Percentiles rank a stretch among this genome's conserved stretches.
These are phyloP conservation scores for Cichladusa arquata DNA, from an alignment of 2,113 vertebrate genomes.

Conservation along the genomic window DNA sequence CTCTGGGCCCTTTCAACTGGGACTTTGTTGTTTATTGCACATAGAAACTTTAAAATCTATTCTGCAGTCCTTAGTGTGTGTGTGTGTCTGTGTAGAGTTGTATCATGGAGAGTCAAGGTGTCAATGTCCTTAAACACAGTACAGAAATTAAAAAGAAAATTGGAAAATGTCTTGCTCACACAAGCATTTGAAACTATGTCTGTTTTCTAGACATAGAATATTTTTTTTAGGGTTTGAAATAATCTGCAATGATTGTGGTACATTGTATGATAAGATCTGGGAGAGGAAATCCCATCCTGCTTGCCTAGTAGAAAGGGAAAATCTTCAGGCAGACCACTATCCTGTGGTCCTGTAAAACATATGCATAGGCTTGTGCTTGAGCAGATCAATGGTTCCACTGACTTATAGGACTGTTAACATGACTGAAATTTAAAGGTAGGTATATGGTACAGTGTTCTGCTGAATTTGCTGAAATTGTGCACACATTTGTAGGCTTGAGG, in stretches of 20 bases:
- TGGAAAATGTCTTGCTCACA: slow-evolving; percentile 21
- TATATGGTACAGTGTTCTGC: background rate
- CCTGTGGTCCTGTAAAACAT: background rate
- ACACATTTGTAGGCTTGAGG: background rate
- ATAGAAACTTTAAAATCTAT: slow-evolving; percentile 71
- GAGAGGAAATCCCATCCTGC: background rate
- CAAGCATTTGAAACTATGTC: background rate
- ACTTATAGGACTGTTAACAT: background rate
- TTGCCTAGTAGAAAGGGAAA: background rate
- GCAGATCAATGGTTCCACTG: background rate
- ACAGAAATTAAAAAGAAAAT: slow-evolving; percentile 17
- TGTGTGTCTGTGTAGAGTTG: background rate
- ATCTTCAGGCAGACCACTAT: background rate
- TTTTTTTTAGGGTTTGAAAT: background rate
- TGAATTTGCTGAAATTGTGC: background rate
- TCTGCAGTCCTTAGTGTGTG: slow-evolving; percentile 23
- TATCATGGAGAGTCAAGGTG: slow-evolving; percentile 42
- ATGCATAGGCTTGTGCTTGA: background rate
- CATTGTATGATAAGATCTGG: background rate
- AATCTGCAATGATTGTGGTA: background rate
- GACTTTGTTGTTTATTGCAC: slow-evolving; percentile 74
- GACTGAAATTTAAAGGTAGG: background rate
- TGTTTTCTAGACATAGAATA: background rate
- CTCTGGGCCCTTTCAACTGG: slow-evolving; percentile 76
- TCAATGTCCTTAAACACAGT: slow-evolving; percentile 40